Base-by-base conservation (phyloP, 2,113 vertebrate genomes). In the Stercorarius parasiticus region DNA sequence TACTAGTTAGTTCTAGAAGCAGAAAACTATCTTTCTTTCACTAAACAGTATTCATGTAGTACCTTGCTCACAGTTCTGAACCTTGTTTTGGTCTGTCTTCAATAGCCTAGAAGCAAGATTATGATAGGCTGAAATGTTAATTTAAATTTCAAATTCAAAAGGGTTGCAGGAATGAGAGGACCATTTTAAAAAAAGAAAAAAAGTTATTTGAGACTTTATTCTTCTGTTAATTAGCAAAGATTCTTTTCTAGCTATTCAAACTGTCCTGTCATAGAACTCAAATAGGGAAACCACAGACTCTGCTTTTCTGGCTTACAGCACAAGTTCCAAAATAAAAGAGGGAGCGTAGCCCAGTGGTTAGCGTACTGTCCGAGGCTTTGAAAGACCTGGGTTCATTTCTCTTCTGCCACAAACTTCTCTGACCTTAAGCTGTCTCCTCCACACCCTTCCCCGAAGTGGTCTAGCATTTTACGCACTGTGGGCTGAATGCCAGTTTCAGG, bases 381-480 rank as follows among this genome's bases (percentile, higher is more conserved):
- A 1, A 91, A 58, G 62, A 26, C 61, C 62, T 53, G 53, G 2
- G 13, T 72, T 90, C 7, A 3, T 88, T 95, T 77, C 22, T 89
- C 5, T 90, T 92, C 73, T 77, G 36, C 34, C 61, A 56, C 49
- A 70, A 8, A 25, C 29, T 27, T 18, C 45, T 82, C 15, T 89
- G 88, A 85, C 81, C 36, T 87, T 91, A 91, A 94, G 67, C 53
- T 64, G 32, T 94, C 32, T 89, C n/a, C 11, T 87, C n/a, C 61
- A 55, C 3, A 23, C 67, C 64, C 86, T 66, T 2, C 25, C 53
- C 9, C 19, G 5, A 36, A 15, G 25, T 23, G 2, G 26, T 52
- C 12, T 40, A 36, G n/a, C 5, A 6, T 91, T 82, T 86, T 93
- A 43, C 1, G 0, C 5, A 4, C 26, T 1, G 0, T 47, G n/a